Base-by-base conservation (phyloP, 2,888 invertebrate species). In the Tanypteryx hageni region DNA sequence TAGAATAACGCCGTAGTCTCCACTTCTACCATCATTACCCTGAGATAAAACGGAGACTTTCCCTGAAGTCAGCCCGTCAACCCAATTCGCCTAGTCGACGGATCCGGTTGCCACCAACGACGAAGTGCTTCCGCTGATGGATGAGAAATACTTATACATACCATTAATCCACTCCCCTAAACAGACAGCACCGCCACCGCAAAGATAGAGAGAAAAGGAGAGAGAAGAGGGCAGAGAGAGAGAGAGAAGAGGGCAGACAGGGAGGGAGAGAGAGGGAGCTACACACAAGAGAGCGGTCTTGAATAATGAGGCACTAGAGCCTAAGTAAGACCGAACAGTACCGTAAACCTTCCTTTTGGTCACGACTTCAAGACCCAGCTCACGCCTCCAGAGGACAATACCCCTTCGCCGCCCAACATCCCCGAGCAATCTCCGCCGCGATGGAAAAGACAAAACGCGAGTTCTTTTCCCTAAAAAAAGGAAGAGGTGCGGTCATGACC, bases 331-430 rank as follows among this genome's bases (percentile, higher is more conserved):
- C 89, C 64, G 64, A 89, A 13, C 89, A 64, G 89, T 89, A 89
- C 89, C 89, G 89, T 89, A 89, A 89, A 44, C 89, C 64, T 89
- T 11, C 68, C 68, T 89, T 89, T 64, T 64, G 44, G 89, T 89
- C 89, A 89, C 89, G 89, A 89, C 44, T 44, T 44, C 44, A 61
- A 44, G 27, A n/a, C 5, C 31, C 89, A 64, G 11, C 64, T 89
- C 89, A 68, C 61, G 64, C 31, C 64, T 68, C 86, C 18, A 68
- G 89, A 89, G 89, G 89, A 89, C 89, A 89, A 89, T 89, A 89
- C 89, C 56, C 89, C 59, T 31, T 59, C 64, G 4, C 44, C 44
- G 44, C 76, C 27, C 76, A 76, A 76, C 76, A 76, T 76, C 76
- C 27, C 27, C 76, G 11, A 76, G 13, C 22, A 27, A 76, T 27